Percentiles rank a stretch among this genome's conserved stretches.
Evolutionary conservation across 2,113 vertebrate species (phyloP).

Genomic region (Pelodiscus sinensis): DNA sequence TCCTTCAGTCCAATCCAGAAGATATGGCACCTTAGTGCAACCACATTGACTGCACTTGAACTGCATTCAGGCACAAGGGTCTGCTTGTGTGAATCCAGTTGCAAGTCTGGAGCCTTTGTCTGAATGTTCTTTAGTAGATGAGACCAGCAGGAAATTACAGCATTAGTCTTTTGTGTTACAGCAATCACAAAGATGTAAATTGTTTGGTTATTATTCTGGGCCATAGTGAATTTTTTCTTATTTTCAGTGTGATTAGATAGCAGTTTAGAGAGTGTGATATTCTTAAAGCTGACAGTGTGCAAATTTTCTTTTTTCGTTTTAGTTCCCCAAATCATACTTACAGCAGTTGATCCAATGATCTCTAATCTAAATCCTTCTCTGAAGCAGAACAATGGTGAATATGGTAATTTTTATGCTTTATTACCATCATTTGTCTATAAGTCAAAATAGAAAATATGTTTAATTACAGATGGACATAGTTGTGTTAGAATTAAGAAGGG

Average conservation of each 20-base stretch:
- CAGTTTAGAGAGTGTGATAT: background rate
- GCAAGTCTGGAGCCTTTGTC: background rate
- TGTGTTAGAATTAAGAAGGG: background rate
- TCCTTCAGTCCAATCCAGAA: background rate
- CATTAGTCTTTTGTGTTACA: background rate
- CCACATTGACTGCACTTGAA: background rate
- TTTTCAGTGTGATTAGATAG: background rate
- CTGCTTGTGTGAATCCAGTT: background rate
- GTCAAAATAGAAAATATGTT: background rate
- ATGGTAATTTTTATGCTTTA: slow-evolving; percentile 52
- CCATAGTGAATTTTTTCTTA: background rate
- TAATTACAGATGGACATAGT: background rate
- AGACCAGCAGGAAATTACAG: background rate
- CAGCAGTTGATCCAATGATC: slow-evolving; percentile 71
- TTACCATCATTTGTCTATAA: background rate
- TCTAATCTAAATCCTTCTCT: slow-evolving; percentile 58
- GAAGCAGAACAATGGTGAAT: slow-evolving; percentile 66
- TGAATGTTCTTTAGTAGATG: background rate
- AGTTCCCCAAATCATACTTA: slow-evolving; percentile 83
- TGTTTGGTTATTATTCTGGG: background rate
- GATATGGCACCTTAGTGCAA: background rate
- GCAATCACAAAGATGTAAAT: background rate
- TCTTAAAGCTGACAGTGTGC: background rate
- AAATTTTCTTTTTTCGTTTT: slow-evolving; percentile 60
- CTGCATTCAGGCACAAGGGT: background rate